Evolutionary conservation across 2,888 invertebrate species (phyloP).

Genomic region (Malacosoma neustria): DNA sequence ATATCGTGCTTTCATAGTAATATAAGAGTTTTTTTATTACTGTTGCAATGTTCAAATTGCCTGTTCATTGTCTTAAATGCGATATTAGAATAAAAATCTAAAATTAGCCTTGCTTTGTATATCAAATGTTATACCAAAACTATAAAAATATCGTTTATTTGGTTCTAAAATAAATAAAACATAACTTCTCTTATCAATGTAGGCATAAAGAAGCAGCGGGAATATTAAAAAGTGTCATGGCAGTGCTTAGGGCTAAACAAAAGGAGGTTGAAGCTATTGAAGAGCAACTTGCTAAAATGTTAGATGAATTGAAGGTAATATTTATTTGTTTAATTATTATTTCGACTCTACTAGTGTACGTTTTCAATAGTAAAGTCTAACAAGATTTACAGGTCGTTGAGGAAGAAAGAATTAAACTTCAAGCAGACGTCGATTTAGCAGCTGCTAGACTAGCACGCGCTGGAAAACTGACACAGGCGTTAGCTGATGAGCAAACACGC

Average conservation of each 20-base stretch:
- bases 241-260: slow-evolving; percentile 85
- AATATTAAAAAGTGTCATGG: slow-evolving; percentile 85
- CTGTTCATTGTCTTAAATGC: too few relatives aligned
- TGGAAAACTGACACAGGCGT: slow-evolving; percentile 87
- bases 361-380: not conserved
- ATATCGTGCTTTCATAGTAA: too few relatives aligned
- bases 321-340: not conserved
- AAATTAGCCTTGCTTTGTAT: too few relatives aligned
- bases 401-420: slow-evolving; percentile 83
- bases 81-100: too few relatives aligned
- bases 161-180: too few relatives aligned
- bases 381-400: slow-evolving; percentile 72
- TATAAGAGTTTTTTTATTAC: too few relatives aligned
- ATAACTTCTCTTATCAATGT: slow-evolving; percentile 10
- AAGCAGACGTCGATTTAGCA: slow-evolving; percentile 84
- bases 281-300: slow-evolving; percentile 81
- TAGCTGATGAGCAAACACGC: slow-evolving; percentile 89
- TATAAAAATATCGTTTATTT: too few relatives aligned
- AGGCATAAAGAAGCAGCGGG: slow-evolving; percentile 86
- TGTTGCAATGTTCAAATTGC: too few relatives aligned
- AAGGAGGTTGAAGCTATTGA: slow-evolving; percentile 88
- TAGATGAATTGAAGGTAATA: slow-evolving; percentile 80
- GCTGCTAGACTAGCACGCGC: slow-evolving; percentile 86
- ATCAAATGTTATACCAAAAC: too few relatives aligned
- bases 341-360: not conserved